These are phyloP conservation scores for Mormyrus lacerda DNA, from an alignment of 2,113 vertebrate genomes.

Conservation along the genomic window DNA sequence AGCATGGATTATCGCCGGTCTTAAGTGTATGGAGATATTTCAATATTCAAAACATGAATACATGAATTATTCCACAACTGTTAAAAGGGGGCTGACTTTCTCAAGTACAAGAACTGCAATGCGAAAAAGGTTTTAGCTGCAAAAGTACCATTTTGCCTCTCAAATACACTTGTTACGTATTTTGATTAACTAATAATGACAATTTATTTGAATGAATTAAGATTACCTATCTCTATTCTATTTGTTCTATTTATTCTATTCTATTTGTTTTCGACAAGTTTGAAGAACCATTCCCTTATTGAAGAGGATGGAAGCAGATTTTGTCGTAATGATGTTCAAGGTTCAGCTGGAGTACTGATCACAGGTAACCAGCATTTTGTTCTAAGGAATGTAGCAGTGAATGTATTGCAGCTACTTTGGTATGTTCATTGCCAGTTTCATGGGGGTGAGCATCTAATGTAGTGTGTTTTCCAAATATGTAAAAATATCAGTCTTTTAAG, in stretches of 20 bases:
- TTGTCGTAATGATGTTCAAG: background rate
- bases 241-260: too few species aligned
- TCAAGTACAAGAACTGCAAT: background rate
- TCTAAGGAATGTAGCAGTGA: background rate
- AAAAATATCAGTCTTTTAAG: background rate
- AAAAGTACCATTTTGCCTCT: background rate
- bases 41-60: background rate
- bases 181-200: background rate
- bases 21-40: background rate
- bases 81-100: background rate
- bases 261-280: background rate
- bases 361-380: slow-evolving; percentile 4
- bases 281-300: slow-evolving; percentile 2
- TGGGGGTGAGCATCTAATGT: background rate
- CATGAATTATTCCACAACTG: background rate
- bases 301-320: background rate
- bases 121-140: background rate
- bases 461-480: background rate
- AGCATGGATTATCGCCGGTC: background rate
- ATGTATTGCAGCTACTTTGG: background rate
- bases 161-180: background rate
- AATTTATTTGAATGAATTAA: background rate
- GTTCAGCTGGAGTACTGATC: background rate
- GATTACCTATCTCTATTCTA: background rate
- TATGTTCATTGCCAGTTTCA: background rate